Conservation (phyloP, 2,113 vertebrate genomes). For the Pleuronectes platessa region DNA sequence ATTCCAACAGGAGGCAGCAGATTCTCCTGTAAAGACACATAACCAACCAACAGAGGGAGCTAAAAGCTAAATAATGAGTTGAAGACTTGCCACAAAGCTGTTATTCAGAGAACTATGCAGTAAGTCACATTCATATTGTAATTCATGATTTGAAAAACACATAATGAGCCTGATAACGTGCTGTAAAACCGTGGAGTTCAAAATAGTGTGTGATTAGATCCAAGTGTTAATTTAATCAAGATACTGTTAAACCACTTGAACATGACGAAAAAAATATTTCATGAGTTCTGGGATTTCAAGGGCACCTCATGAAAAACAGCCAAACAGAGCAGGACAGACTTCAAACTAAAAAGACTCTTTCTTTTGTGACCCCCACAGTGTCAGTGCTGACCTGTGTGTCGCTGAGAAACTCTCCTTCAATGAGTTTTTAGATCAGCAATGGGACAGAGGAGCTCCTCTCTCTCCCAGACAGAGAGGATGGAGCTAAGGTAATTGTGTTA, state of each 20-base stretch:
- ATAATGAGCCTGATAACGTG: not conserved
- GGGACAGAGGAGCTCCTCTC: not conserved
- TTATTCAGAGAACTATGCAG: not conserved
- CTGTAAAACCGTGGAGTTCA: not conserved
- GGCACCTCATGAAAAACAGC: not conserved
- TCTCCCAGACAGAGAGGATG: not conserved
- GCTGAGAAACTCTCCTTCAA: slow-evolving; percentile 5
- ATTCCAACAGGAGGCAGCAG: not conserved
- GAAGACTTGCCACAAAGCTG: not conserved
- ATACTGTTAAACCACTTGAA: not conserved
- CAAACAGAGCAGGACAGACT: not conserved
- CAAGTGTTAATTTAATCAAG: not conserved
- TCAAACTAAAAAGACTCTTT: not conserved
- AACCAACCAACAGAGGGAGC: slow-evolving; percentile 69
- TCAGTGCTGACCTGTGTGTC: not conserved
- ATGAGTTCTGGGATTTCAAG: not conserved
- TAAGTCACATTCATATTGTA: slow-evolving; percentile 5
- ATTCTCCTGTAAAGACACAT: not conserved
- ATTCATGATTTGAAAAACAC: slow-evolving; percentile 16
- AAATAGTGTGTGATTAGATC: not conserved
- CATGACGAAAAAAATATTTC: not conserved
- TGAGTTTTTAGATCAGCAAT: slow-evolving; percentile 8
- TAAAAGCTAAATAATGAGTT: slow-evolving; percentile 53
- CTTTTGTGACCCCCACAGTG: too few relatives aligned
- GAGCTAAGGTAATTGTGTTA: slow-evolving; percentile 2